Evolutionary conservation across 1,140 invertebrate genomes (phyloP).

Genomic region (Nasonia vitripennis): DNA sequence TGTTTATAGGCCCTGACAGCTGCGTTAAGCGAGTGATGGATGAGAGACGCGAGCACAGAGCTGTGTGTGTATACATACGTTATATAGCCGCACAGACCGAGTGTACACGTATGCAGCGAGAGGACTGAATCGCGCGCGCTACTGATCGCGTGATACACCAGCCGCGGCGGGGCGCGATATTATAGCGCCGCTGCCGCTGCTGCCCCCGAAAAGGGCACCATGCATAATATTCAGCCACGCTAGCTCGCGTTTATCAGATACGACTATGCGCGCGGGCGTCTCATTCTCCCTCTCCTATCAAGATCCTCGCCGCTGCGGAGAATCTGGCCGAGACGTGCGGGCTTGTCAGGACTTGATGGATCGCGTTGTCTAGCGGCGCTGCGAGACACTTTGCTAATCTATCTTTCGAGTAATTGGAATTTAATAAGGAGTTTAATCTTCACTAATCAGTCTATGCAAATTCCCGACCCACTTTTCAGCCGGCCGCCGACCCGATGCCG

Average conservation of each 20-base stretch:
- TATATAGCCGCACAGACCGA: too few relatives aligned
- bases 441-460: conserved; percentile 45
- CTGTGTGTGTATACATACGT: not conserved
- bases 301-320: not conserved
- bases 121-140: conserved; percentile 9
- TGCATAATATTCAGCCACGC: conserved; percentile 67
- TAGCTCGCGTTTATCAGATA: conserved; percentile 68
- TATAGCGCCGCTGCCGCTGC: conserved; percentile 65
- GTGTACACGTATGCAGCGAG: not conserved
- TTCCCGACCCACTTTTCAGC: conserved; percentile 16
- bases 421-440: conserved; percentile 68
- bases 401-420: conserved; percentile 64
- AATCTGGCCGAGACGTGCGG: conserved; percentile 63
- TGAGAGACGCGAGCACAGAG: conserved; percentile 10
- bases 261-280: conserved; percentile 35
- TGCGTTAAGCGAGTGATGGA: conserved; percentile 45
- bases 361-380: conserved; percentile 57
- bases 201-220: conserved; percentile 42
- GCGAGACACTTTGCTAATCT: conserved; percentile 50
- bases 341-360: conserved; percentile 71
- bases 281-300: too few relatives aligned
- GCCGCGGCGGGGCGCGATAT: conserved; percentile 58
- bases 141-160: conserved; percentile 66
- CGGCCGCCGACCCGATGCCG: not conserved
- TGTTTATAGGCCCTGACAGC: not conserved